A percentile compares a stretch with the other conserved stretches of the same genome.
Conservation (phyloP, 1,140 invertebrate species). For the Cydia splendana region DNA sequence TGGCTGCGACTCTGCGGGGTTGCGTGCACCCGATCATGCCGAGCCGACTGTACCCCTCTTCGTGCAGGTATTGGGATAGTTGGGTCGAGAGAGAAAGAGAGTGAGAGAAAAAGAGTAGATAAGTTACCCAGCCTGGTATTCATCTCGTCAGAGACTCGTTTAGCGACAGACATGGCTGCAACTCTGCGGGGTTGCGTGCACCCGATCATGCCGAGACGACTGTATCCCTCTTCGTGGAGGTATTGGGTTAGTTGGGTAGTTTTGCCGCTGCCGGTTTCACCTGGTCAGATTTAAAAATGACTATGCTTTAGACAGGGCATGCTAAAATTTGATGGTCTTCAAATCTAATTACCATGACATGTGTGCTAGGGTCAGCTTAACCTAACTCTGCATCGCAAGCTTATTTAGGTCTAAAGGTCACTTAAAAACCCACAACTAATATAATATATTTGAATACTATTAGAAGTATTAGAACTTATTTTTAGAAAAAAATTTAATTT, state of each 20-base stretch:
- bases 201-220: conserved; percentile 94
- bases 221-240: conserved; percentile 98
- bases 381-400: too few species aligned
- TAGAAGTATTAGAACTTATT: too few species aligned
- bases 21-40: conserved; percentile 98
- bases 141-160: conserved; percentile 99
- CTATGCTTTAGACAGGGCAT: neutral
- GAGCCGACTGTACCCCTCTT: conserved; percentile 84
- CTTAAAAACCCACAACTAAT: too few species aligned
- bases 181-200: conserved; percentile 97
- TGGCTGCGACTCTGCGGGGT: conserved; percentile 97
- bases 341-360: too few species aligned
- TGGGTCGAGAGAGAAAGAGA: too few species aligned
- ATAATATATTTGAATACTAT: too few species aligned
- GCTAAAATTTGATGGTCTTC: too few species aligned
- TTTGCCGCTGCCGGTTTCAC: conserved; percentile 99
- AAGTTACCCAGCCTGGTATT: conserved; percentile 52
- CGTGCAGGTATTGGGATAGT: neutral
- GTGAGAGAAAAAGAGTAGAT: too few species aligned
- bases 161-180: conserved; percentile 99
- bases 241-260: conserved; percentile 99
- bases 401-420: too few species aligned
- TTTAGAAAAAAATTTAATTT: too few species aligned
- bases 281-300: conserved; percentile 60
- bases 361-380: too few species aligned